Base-by-base conservation (phyloP, 2,888 invertebrate genomes). In the Microchrysa polita region DNA sequence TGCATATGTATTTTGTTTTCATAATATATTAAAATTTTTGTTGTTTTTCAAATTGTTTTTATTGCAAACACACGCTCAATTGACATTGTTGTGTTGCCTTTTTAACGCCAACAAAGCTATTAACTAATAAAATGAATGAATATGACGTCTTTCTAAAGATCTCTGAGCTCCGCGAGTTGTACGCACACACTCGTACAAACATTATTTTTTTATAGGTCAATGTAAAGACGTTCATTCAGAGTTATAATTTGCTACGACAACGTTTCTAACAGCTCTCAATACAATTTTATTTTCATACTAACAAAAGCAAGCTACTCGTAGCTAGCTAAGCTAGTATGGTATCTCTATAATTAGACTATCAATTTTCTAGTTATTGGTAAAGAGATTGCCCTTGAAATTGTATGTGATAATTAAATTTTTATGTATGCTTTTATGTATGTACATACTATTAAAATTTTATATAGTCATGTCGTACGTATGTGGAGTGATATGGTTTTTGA, bases 141-240 rank as follows among this genome's bases (percentile, higher is more conserved):
- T n/a, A 22, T 34, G n/a, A 34, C 60, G 60, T 14, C 20, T 12
- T 20, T 22, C 5, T 57, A 12, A n/a, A 27, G 16, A 23, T 14
- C 34, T 12, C 34, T n/a, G n/a, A 42, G 42, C 22, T 5, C n/a
- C n/a, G n/a, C n/a, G n/a, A n/a, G n/a, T n/a, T n/a, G n/a, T n/a
- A n/a, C n/a, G n/a, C n/a, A n/a, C n/a, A n/a, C n/a, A 42, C 23
- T 65, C 9, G 20, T 12, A 34, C n/a, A 60, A n/a, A 63, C n/a
- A 42, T 40, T 40, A n/a, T n/a, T n/a, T n/a, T n/a, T n/a, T n/a
- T n/a, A 18, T 63, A 63, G 61, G 61, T 63, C 61, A 63, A 63
- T 63, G 61, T 55, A 55, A 55, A 55, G 55, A 20, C 55, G 18
- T 7, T 20, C 20, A 55, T 55, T 55, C 55, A n/a, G 20, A 55